Evolutionary conservation across 2,113 vertebrate species (phyloP), one percentile per base, ranked within the genome.

Genomic region (Sisor rabdophorus): DNA sequence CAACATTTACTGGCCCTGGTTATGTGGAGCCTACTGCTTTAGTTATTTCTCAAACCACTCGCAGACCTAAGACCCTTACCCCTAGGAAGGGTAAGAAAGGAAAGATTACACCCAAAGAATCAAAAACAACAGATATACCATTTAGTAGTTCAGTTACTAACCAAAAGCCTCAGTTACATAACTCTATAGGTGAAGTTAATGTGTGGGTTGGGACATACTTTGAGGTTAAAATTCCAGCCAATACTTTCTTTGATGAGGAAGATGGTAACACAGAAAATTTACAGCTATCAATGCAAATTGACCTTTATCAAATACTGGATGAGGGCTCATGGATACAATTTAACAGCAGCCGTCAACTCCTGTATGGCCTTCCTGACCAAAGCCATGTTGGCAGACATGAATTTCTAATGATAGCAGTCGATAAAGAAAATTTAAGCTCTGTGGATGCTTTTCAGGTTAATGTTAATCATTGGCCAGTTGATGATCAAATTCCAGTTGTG

Each of bases 121-220:
- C 94, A 0, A 96, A 93, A 0, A 92, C 93, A 13, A 94, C 94
- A 0, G 86, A 90, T 0, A 93, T 92, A 73, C 92, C 93, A 0
- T 72, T 91, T 7, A 94, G 87, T 28, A 92, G 91, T 82, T 89
- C 84, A 84, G 87, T 40, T 74, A 83, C 92, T 17, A 98, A 98
- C 16, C 88, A 89, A 73, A 92, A 86, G 0, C 97, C 97, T 13
- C 87, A 90, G 75, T 93, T 97, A 60, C 94, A 89, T 0, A 98
- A 98, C 81, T 92, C 95, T 54, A 94, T 98, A 0, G 96, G 97
- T 87, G 91, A 93, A 81, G 94, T 98, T 0, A 95, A 94, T 0
- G 95, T 94, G 0, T 97, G 96, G 96, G 95, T 95, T 16, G 97
- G 97, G 55, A 96, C 95, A 0, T 98, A 98, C 79, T 98, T 98